Conservation (phyloP, 2,797 vertebrate species). For the Chloroceryle amazona region DNA sequence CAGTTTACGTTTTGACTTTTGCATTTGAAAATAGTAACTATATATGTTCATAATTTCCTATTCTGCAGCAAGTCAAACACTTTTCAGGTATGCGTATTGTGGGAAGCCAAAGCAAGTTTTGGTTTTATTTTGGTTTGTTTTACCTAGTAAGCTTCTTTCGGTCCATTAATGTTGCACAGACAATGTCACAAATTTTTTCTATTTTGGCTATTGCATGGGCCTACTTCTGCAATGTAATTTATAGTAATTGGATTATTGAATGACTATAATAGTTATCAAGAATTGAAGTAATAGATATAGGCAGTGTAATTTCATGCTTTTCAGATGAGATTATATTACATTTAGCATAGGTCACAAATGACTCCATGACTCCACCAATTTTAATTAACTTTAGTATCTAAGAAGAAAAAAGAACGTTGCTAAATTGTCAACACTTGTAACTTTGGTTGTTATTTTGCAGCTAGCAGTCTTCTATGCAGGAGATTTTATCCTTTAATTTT, state of each 20-base stretch:
- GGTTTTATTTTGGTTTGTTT: neutral
- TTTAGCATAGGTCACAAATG: slow-evolving; percentile 60
- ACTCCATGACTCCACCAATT: slow-evolving; percentile 56
- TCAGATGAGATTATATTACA: slow-evolving; percentile 72
- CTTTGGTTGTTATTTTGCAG: slow-evolving; percentile 29
- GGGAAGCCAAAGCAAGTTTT: neutral
- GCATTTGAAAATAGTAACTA: neutral
- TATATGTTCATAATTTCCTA: neutral
- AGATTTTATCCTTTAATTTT: neutral
- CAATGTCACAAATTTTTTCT: slow-evolving; percentile 6
- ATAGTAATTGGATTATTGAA: slow-evolving; percentile 67
- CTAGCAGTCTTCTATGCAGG: neutral
- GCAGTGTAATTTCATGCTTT: slow-evolving; percentile 77
- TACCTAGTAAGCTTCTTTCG: neutral
- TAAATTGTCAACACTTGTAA: slow-evolving; percentile 44
- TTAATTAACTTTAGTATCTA: slow-evolving; percentile 72
- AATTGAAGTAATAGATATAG: slow-evolving; percentile 65
- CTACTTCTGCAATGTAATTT: slow-evolving; percentile 55
- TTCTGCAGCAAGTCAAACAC: neutral
- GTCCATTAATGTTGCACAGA: neutral
- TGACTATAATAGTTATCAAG: slow-evolving; percentile 65
- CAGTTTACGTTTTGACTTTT: neutral
- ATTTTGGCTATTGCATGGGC: neutral
- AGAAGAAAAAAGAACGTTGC: slow-evolving; percentile 35
- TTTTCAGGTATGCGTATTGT: neutral